Conservation (phyloP, 2,797 vertebrate species). For the Pipistrellus kuhlii region DNA sequence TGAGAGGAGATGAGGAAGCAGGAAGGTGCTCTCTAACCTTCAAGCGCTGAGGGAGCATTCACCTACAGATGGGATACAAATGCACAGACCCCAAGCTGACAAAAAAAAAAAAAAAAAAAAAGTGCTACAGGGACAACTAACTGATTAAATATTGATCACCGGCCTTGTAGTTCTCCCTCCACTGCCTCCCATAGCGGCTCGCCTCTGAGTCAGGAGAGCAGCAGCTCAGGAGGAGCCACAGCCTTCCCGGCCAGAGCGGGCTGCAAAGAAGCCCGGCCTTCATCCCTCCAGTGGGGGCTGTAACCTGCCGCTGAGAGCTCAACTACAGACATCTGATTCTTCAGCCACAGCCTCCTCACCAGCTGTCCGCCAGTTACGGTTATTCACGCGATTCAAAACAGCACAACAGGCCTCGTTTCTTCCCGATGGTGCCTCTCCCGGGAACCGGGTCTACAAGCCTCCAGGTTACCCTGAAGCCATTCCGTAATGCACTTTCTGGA, state of each 20-base stretch:
- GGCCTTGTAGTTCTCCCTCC: not conserved
- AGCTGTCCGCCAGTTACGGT: not conserved
- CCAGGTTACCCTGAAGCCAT: not conserved
- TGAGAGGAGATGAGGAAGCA: not conserved
- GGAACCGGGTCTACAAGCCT: not conserved
- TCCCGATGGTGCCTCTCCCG: not conserved
- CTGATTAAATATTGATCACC: not conserved
- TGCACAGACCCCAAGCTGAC: not conserved
- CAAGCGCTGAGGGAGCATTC: not conserved
- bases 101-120: not conserved
- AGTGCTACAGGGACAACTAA: not conserved
- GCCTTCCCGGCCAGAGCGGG: not conserved
- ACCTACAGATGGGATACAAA: not conserved
- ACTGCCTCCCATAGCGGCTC: not conserved
- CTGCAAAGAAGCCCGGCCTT: not conserved
- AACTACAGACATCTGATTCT: not conserved
- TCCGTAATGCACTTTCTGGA: not conserved
- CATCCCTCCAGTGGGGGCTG: not conserved
- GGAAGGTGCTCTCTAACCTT: not conserved
- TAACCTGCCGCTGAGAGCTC: not conserved
- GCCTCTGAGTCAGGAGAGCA: not conserved
- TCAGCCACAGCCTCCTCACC: conserved; percentile 34
- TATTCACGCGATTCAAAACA: not conserved
- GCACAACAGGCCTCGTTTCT: not conserved
- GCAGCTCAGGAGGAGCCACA: not conserved